Conservation (phyloP, 2,797 vertebrate species). For the Dryobates pubescens region DNA sequence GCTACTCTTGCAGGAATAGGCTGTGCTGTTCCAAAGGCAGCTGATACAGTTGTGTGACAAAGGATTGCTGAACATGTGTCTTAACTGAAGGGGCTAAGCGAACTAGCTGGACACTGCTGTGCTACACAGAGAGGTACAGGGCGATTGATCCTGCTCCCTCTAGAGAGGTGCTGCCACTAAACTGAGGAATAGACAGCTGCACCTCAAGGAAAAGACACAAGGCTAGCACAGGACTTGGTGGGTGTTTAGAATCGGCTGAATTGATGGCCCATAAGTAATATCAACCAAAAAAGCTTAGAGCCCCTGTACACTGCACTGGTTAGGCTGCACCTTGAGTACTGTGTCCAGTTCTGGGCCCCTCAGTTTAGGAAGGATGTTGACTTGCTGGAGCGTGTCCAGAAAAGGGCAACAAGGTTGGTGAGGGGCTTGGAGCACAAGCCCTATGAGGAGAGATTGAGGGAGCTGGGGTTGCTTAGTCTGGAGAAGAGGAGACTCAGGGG, state of each 20-base stretch:
- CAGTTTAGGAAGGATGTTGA: too few species aligned
- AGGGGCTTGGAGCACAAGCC: too few species aligned
- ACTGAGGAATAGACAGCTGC: neutral
- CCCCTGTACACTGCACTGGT: too few species aligned
- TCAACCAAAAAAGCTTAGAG: neutral
- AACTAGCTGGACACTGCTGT: neutral
- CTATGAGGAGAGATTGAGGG: too few species aligned
- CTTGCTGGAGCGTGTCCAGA: too few species aligned
- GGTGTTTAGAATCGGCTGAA: neutral
- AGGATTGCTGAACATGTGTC: accelerated
- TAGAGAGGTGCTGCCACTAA: neutral
- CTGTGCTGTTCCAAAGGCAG: neutral
- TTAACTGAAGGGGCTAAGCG: neutral
- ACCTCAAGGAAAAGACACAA: neutral
- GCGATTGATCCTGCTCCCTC: accelerated
- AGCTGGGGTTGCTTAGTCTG: too few species aligned
- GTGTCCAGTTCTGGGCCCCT: too few species aligned
- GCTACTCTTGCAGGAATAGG: neutral
- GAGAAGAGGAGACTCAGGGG: too few species aligned
- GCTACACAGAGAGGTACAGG: neutral
- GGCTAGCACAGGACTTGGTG: neutral
- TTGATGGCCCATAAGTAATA: neutral
- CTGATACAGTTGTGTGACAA: neutral
- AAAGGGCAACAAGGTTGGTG: too few species aligned
- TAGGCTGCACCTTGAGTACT: too few species aligned